A percentile compares a stretch with the other conserved stretches of the same genome.
These are phyloP conservation scores for Netelia fuscicornis DNA, from an alignment of 2,888 invertebrate genomes.

Conservation along the genomic window DNA sequence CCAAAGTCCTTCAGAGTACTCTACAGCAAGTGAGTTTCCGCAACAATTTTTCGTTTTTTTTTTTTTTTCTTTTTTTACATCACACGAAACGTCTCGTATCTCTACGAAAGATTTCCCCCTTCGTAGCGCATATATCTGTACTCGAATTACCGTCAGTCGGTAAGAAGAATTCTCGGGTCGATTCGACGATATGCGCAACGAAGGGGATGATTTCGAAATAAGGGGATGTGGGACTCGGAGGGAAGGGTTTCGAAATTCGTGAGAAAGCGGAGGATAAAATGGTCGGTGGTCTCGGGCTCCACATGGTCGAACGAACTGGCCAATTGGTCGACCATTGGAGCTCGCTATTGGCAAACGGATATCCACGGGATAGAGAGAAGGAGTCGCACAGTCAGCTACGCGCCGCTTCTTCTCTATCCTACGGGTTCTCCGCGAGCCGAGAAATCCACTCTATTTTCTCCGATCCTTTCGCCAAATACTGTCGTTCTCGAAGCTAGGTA, in stretches of 20 bases:
- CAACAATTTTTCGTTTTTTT: not conserved
- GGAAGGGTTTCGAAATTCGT: constrained; percentile 20
- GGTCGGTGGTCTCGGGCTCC: constrained; percentile 74
- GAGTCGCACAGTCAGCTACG: constrained; percentile 76
- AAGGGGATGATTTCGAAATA: not conserved
- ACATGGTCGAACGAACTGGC: constrained; percentile 82
- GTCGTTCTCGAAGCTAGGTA: constrained; percentile 5
- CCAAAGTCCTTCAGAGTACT: constrained; percentile 94
- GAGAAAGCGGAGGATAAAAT: constrained; percentile 69
- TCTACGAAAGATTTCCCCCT: not conserved
- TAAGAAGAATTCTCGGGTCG: not conserved
- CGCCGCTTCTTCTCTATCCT: constrained; percentile 72
- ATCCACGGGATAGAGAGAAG: constrained; percentile 73
- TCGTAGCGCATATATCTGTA: not conserved
- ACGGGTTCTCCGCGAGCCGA: constrained; percentile 49
- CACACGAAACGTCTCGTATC: not conserved
- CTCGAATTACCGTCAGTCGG: not conserved
- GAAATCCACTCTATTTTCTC: constrained; percentile 58
- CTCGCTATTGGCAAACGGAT: constrained; percentile 78
- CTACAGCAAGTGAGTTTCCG: constrained; percentile 91
- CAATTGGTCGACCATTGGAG: constrained; percentile 82
- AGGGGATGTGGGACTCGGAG: not conserved
- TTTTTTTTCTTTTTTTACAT: no score
- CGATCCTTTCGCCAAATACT: constrained; percentile 57
- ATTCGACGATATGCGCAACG: not conserved